A percentile compares a stretch with the other conserved stretches of the same genome.
Conservation (phyloP, 2,797 vertebrate species). For the Eulemur mongoz region DNA sequence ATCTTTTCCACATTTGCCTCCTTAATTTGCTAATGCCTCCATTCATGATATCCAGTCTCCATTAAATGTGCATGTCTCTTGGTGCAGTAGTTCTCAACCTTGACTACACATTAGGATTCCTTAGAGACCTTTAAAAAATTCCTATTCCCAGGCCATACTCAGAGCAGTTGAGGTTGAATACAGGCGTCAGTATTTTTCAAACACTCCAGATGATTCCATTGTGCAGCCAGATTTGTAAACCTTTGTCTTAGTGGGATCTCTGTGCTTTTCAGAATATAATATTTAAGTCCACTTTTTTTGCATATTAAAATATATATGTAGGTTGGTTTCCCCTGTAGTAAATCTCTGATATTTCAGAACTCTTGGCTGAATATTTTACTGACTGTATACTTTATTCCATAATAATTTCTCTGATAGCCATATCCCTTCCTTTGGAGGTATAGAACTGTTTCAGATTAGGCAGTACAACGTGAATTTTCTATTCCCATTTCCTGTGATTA, state of each 20-base stretch:
- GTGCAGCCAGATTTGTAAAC: not conserved
- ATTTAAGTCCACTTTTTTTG: not conserved
- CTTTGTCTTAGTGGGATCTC: constrained; percentile 39
- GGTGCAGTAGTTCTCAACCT: not conserved
- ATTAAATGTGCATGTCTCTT: rapidly evolving
- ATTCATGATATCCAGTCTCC: not conserved
- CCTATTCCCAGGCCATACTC: not conserved
- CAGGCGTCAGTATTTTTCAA: not conserved
- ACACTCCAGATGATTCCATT: not conserved
- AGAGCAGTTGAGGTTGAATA: not conserved
- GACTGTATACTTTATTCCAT: constrained; percentile 91
- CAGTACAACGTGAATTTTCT: constrained; percentile 89
- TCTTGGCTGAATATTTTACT: constrained; percentile 96
- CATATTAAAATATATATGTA: not conserved
- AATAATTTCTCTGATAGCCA: constrained; percentile 93
- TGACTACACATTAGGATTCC: not conserved
- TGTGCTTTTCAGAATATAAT: not conserved
- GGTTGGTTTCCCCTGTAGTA: constrained; percentile 86
- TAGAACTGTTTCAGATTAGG: constrained; percentile 89
- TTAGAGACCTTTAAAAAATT: constrained; percentile 16
- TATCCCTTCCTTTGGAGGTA: constrained; percentile 91
- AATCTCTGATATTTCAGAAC: constrained; percentile 91
- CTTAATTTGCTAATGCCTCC: not conserved
- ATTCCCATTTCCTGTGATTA: constrained; percentile 91
- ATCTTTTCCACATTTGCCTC: not conserved